Percentiles rank a stretch among this genome's conserved stretches.
phyloP scores from a whole-genome alignment of 2,888 invertebrate genomes.

The Tricholauxania praeusta region DNA sequence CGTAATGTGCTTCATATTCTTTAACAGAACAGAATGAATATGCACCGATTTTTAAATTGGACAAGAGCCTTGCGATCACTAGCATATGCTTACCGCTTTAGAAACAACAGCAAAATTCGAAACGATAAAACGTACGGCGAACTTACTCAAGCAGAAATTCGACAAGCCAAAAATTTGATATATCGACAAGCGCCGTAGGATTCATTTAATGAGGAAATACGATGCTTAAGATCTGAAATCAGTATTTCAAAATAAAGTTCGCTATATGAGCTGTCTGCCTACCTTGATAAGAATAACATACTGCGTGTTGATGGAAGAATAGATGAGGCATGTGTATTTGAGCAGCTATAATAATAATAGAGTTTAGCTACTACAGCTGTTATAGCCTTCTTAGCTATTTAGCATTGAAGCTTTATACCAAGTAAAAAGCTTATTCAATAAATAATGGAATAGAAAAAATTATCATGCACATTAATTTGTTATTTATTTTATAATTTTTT shows the following conservation, averaged over 20 bases:
- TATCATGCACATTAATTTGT: no score
- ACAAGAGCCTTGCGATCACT: no score
- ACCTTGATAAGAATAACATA: neutral
- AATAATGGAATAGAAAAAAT: no score
- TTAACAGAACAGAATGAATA: constrained; percentile 19
- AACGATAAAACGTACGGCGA: neutral
- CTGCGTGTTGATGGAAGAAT: constrained; percentile 2
- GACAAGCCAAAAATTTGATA: neutral
- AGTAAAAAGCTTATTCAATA: no score
- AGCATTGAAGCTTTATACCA: no score
- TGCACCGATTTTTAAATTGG: constrained; percentile 20
- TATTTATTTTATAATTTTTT: no score
- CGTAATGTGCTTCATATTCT: constrained; percentile 6
- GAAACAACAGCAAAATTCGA: constrained; percentile 12
- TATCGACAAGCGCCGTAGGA: no score
- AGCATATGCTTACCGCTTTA: constrained; percentile 39
- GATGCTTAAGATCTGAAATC: neutral
- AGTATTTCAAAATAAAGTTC: neutral
- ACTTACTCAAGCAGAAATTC: neutral
- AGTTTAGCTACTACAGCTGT: no score
- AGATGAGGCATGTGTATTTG: neutral
- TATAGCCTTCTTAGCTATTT: no score
- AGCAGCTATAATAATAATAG: no score
- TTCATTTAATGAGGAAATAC: no score
- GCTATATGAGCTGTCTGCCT: neutral